Base-by-base conservation (phyloP, 2,797 vertebrate species). In the Poecilia wingei region DNA sequence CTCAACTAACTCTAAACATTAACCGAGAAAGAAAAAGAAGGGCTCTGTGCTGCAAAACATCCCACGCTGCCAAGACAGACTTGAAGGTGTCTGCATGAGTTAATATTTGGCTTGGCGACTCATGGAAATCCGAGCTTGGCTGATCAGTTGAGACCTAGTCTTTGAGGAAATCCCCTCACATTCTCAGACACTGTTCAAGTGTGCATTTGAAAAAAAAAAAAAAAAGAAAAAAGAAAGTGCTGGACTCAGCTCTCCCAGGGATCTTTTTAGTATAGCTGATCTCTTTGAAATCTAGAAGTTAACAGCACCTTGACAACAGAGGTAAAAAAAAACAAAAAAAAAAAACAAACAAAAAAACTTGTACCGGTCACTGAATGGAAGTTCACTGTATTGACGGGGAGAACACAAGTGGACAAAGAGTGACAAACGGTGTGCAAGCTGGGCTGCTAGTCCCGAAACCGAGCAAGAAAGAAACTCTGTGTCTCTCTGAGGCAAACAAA, bases 31-130 rank as follows among this genome's bases (percentile, higher is more conserved):
- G 78, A 77, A 81, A 69, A 82, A 39, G 74, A 77, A 46, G 14
- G 12, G 64, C 74, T 76, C 55, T 78, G 76, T 68, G 59, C 82
- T 80, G 80, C 76, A 71, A 64, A 45, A 82, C 72, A 77, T 80
- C 76, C 80, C 76, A 69, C 22, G 10, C 53, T 41, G 82, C 77
- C 76, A 74, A 49, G 31, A 81, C 64, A 72, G 75, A 89, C 74
- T 33, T 53, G 31, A 83, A 75, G 77, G 88, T 88, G 84, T 92
- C 84, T 83, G 69, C 75, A 82, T 84, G 89, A 90, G 93, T 94
- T 93, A 92, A 93, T 94, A 82, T 94, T 94, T 94, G 86, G 77
- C 90, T 88, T 86, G 91, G 89, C 72, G 41, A 78, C 72, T 80
- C 80, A 41, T 73, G 75, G 74, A 84, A 87, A 80, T 83, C 82